Base-by-base conservation (phyloP, 2,888 invertebrate genomes). In the Brachylomia viminalis region DNA sequence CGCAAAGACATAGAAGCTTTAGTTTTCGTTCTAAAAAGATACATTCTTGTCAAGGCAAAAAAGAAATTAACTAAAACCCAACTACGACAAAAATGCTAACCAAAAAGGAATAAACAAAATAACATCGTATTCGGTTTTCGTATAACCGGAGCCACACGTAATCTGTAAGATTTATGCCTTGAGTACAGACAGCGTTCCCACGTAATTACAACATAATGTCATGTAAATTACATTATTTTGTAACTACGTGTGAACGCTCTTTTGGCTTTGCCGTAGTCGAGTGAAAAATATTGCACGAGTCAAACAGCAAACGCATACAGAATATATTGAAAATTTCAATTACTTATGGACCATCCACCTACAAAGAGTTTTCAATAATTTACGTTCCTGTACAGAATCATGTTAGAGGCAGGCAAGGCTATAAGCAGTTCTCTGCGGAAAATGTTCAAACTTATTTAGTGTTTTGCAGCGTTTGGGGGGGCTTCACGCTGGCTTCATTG, bases 401-500 rank as follows among this genome's bases (percentile, higher is more conserved):
- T 58, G 77, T 58, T 56, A 15, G 58, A 74, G 10, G 58, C 64
- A 77, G 42, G 49, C 56, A 65, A 58, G 33, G 66, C 52, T 72
- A 72, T 80, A 73, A 79, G 69, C 80, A 69, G 73, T 74, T 80
- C 47, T 68, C 58, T 62, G 77, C 49, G 47, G 72, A 64, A 83
- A 76, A 80, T 82, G 65, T 75, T 84, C 64, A 78, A 80, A 85
- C 80, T 81, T 84, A 85, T 86, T 86, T 79, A 80, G 73, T 82
- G 67, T 81, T 82, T 73, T 75, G 73, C 80, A 80, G 38, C 77
- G 73, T 81, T 80, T 80, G 77, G 73, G 77, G 33, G 78, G 82
- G 78, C 75, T 84, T 83, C 72, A 75, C 75, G 79, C 72, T 82
- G 70, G 80, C 75, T 71, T 77, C 87, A 88, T 89, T 86, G 88